Percentiles rank a stretch among this genome's conserved stretches.
Evolutionary conservation across 2,888 invertebrate genomes (phyloP).

Genomic region (Branchipolynoe longqiensis): DNA sequence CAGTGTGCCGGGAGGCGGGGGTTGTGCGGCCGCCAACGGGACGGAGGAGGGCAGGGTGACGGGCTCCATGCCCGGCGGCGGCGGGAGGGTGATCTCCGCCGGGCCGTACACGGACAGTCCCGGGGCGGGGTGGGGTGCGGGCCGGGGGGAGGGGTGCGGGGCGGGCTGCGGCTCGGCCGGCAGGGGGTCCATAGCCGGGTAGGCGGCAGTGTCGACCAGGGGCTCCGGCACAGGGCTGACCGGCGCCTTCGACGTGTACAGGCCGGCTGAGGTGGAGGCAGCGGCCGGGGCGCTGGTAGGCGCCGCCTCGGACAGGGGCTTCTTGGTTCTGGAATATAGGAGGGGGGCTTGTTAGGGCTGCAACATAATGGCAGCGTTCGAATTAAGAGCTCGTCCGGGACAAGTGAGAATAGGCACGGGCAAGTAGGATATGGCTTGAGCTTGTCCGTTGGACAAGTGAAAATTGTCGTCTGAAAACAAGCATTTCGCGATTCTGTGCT

Average conservation of each 20-base stretch:
- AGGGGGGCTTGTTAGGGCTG: too few species aligned
- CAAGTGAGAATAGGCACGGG: too few species aligned
- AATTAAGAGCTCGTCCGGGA: too few species aligned
- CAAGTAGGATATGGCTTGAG: too few species aligned
- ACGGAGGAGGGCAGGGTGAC: slow-evolving; percentile 71
- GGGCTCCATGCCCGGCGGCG: slow-evolving; percentile 76
- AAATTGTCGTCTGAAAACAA: too few species aligned
- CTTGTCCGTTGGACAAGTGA: too few species aligned
- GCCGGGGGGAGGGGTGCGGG: neutral
- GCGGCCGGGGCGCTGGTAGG: too few species aligned
- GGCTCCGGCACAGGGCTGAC: neutral
- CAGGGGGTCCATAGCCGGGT: neutral
- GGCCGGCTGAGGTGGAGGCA: neutral
- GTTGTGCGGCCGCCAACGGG: slow-evolving; percentile 68
- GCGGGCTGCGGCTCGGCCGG: neutral
- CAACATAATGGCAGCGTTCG: too few species aligned
- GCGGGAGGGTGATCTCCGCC: slow-evolving; percentile 70
- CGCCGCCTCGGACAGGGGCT: neutral
- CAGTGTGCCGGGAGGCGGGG: slow-evolving; percentile 71
- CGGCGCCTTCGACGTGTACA: neutral
- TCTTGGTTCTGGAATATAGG: slow-evolving; percentile 7
- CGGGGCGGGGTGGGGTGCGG: slow-evolving; percentile 30
- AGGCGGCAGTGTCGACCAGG: neutral
- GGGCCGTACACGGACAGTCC: slow-evolving; percentile 5
- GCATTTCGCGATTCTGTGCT: too few species aligned